Conservation (phyloP, 1,140 invertebrate species). For the Drosophila burlai region DNA sequence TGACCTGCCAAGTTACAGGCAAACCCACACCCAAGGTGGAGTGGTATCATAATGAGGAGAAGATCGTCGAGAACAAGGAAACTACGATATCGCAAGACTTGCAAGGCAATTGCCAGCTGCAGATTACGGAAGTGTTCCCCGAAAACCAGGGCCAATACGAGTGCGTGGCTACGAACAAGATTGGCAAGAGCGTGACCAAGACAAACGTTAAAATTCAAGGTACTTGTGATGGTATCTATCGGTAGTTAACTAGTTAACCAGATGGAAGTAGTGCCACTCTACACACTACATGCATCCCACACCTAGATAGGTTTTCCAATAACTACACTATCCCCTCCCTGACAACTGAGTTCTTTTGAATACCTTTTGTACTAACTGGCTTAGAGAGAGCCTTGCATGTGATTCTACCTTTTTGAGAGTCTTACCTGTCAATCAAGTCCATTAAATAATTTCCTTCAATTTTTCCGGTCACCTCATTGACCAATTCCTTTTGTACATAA, state of each 20-base stretch:
- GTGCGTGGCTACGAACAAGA: slow-evolving; percentile 93
- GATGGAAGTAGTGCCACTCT: slow-evolving; percentile 48
- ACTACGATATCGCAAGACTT: slow-evolving; percentile 90
- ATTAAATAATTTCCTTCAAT: slow-evolving; percentile 11
- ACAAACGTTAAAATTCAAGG: slow-evolving; percentile 93
- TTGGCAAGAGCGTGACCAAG: slow-evolving; percentile 93
- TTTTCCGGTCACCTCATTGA: slow-evolving; percentile 10
- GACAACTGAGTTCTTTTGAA: slow-evolving; percentile 34
- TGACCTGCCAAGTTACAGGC: slow-evolving; percentile 92
- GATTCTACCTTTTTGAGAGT: slow-evolving; percentile 30
- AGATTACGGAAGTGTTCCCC: slow-evolving; percentile 96
- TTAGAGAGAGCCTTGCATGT: slow-evolving; percentile 61
- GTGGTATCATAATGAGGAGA: slow-evolving; percentile 92
- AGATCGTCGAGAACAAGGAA: slow-evolving; percentile 92
- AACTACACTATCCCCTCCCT: slow-evolving; percentile 47
- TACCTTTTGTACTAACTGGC: slow-evolving; percentile 57
- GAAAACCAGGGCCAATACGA: slow-evolving; percentile 96
- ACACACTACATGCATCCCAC: slow-evolving; percentile 61
- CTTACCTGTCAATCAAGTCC: slow-evolving; percentile 24
- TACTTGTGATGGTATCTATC: slow-evolving; percentile 85
- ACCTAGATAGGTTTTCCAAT: slow-evolving; percentile 63
- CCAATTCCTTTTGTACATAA: slow-evolving; percentile 64
- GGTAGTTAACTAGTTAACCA: slow-evolving; percentile 50
- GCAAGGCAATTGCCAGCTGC: slow-evolving; percentile 92
- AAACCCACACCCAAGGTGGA: slow-evolving; percentile 92